phyloP scores from a whole-genome alignment of 2,113 vertebrate species.

The Dinomys branickii region DNA sequence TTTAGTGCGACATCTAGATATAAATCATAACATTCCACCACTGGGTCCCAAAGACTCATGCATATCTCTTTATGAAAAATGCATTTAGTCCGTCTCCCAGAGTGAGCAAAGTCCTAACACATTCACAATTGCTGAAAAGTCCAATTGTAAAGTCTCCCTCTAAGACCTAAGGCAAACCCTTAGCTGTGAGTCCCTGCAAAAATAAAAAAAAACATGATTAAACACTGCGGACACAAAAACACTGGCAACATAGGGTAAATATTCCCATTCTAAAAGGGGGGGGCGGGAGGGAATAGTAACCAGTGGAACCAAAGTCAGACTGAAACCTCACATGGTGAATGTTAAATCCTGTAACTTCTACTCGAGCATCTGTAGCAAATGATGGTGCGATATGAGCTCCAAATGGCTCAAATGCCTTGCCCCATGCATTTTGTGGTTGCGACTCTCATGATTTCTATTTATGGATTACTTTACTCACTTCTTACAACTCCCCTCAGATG shows the following conservation, averaged over 20 bases:
- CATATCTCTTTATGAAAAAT: neutral
- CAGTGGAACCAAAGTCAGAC: neutral
- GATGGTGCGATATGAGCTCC: neutral
- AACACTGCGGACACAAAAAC: neutral
- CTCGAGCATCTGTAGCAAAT: neutral
- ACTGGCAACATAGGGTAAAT: neutral
- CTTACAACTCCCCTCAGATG: neutral
- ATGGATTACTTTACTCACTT: neutral
- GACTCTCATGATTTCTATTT: neutral
- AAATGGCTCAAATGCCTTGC: neutral
- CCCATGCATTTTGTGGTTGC: neutral
- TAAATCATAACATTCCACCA: neutral
- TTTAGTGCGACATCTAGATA: neutral
- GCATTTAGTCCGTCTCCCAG: neutral
- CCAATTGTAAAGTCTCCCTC: neutral
- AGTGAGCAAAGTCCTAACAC: neutral
- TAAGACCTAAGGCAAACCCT: neutral
- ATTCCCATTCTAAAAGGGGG: neutral
- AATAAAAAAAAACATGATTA: neutral
- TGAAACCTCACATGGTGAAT: neutral
- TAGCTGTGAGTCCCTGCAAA: neutral
- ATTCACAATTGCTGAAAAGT: neutral
- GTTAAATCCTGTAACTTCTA: neutral
- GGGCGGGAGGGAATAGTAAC: neutral
- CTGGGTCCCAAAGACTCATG: neutral